Percentiles rank a stretch among this genome's conserved stretches.
Conservation (phyloP, 2,113 vertebrate genomes). For the Seriola quinqueradiata region DNA sequence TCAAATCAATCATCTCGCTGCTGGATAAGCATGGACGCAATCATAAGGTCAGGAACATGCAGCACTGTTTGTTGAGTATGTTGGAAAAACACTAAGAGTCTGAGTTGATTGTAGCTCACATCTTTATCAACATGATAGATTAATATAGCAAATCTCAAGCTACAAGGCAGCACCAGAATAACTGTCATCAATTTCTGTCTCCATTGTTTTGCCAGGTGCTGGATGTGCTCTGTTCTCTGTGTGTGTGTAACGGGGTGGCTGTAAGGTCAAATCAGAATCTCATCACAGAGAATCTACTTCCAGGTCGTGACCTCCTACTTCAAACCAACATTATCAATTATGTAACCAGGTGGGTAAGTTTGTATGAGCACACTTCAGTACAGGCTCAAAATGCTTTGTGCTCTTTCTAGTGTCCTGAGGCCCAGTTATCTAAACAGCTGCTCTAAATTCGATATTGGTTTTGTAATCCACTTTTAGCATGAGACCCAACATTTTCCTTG, state of each 20-base stretch:
- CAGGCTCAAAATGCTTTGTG: not conserved
- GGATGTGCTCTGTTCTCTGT: slow-evolving; percentile 94
- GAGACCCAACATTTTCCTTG: slow-evolving; percentile 94
- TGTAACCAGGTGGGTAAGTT: slow-evolving; percentile 88
- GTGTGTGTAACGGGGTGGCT: slow-evolving; percentile 94
- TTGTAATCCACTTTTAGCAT: slow-evolving; percentile 82
- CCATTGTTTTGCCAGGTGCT: slow-evolving; percentile 84
- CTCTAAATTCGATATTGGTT: slow-evolving; percentile 14
- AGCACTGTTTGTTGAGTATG: not conserved
- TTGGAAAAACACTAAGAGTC: not conserved
- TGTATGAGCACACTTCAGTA: not conserved
- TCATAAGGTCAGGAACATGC: slow-evolving; percentile 87
- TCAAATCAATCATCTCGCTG: slow-evolving; percentile 95
- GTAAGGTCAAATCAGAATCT: slow-evolving; percentile 96
- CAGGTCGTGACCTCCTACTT: slow-evolving; percentile 91
- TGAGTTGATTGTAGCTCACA: not conserved
- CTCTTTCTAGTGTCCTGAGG: not conserved
- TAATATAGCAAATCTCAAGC: not conserved
- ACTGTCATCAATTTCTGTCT: slow-evolving; percentile 1
- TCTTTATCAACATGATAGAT: not conserved
- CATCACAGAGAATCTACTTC: slow-evolving; percentile 95
- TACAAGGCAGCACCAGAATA: not conserved
- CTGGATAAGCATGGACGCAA: slow-evolving; percentile 96
- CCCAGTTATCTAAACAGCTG: not conserved
- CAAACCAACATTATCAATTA: slow-evolving; percentile 94